Percentiles rank a stretch among this genome's conserved stretches.
These are phyloP conservation scores for Strongylocentrotus purpuratus DNA, from an alignment of 35 echinoderm and acorn worm genomes.

Conservation along the genomic window DNA sequence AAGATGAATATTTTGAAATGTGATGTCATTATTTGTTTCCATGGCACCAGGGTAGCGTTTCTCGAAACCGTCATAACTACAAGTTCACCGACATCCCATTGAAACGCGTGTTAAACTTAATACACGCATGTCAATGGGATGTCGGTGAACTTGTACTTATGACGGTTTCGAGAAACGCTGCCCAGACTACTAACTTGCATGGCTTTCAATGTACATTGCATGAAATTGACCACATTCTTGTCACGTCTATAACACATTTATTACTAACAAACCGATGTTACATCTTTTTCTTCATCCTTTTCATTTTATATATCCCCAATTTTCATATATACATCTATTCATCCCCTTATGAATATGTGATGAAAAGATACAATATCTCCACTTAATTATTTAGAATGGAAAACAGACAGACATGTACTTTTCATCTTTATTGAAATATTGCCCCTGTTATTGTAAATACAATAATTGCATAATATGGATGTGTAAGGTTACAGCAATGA, in stretches of 20 bases:
- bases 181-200: constrained; percentile 6
- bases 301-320: background rate
- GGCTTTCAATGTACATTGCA: constrained; percentile 3
- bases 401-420: background rate
- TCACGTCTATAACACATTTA: background rate
- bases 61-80: no score
- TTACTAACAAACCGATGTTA: background rate
- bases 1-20: background rate
- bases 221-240: background rate
- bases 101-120: no score
- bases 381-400: background rate
- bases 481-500: background rate
- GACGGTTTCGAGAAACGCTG: no score
- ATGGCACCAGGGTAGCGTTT: background rate
- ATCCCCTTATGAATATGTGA: background rate
- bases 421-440: background rate
- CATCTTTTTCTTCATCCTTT: background rate
- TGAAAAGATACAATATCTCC: background rate
- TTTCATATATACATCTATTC: background rate
- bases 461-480: background rate
- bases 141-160: no score
- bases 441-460: background rate
- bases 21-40: background rate
- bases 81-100: no score
- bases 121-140: no score